Evolutionary conservation across 2,888 invertebrate genomes (phyloP), one percentile per base, ranked within the genome.

Genomic region (Platycheirus albimanus): DNA sequence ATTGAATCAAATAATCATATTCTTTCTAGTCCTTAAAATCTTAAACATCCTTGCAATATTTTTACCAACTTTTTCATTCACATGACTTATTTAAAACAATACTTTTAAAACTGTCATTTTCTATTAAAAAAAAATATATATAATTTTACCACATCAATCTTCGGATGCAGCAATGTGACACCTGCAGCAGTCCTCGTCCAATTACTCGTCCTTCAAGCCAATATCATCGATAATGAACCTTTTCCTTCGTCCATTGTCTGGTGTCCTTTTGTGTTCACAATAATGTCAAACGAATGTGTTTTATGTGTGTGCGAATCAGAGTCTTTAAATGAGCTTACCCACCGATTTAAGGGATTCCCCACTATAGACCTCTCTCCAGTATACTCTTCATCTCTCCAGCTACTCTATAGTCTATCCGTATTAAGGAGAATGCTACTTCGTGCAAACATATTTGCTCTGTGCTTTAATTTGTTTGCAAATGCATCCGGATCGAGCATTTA

Each of bases 401-500:
- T 24, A 24, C 45, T 7, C 30, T 11, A 4, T 10, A 20, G 51
- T 0, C 24, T 66, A 24, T 19, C 36, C 24, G 64, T 10, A 30
- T 69, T 28, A 33, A 36, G 19, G 10, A 17, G 67, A 76, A 71
- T 64, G 43, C 49, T 56, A 24, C 70, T 64, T 49, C 20, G 61
- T 71, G 75, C 76, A 81, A 71, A 77, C 81, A 77, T 83, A 83
- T 83, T 83, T 83, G 77, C 81, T 56, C 67, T 45, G 71, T 69
- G 77, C 81, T 83, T 72, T 77, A 83, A 83, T 83, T 83, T 83
- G 81, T 83, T 83, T 83, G 81, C 81, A 83, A 83, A 77, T 77
- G 81, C 81, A 83, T 83, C 72, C 72, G 81, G 81, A 83, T 83
- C 81, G 81, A 72, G 77, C 81, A 83, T 83, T 83, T 83, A 83